These are phyloP conservation scores for Brenthis daphne DNA, from an alignment of 2,888 invertebrate species.

Conservation along the genomic window DNA sequence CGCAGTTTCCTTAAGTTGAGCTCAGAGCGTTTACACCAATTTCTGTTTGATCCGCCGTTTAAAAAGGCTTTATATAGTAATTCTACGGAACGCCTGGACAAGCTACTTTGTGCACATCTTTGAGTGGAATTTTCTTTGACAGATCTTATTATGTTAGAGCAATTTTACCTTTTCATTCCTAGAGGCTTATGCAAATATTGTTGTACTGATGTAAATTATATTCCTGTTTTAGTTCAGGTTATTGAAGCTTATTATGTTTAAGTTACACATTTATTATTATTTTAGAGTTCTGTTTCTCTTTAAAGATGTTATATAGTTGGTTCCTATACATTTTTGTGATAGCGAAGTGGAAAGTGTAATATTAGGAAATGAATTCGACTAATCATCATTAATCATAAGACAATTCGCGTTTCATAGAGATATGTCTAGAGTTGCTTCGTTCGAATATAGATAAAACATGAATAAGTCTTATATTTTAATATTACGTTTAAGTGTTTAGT, in stretches of 20 bases:
- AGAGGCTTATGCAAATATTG: slow-evolving; percentile 7
- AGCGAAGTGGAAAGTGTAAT: too few species aligned
- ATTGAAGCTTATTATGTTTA: not conserved
- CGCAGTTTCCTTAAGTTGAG: slow-evolving; percentile 24
- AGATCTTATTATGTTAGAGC: slow-evolving; percentile 21
- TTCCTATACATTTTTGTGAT: too few species aligned
- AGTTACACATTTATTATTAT: too few species aligned
- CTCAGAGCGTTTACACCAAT: slow-evolving; percentile 26
- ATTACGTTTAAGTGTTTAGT: too few species aligned
- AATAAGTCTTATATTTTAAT: too few species aligned
- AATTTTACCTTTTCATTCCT: slow-evolving; percentile 18
- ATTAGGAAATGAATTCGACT: too few species aligned
- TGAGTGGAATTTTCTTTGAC: slow-evolving; percentile 17
- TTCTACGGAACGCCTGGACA: slow-evolving; percentile 10
- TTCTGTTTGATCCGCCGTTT: slow-evolving; percentile 31
- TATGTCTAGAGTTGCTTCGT: too few species aligned
- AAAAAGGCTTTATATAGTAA: slow-evolving; percentile 27
- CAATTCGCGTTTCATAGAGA: too few species aligned
- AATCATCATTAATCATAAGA: too few species aligned
- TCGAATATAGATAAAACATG: too few species aligned
- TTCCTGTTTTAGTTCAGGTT: not conserved
- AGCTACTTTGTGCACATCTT: slow-evolving; percentile 26
- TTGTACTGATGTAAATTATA: not conserved
- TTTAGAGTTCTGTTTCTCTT: too few species aligned
- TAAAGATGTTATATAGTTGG: too few species aligned